These are phyloP conservation scores for Ectemnius cavifrons DNA, from an alignment of 2,888 invertebrate genomes.

Conservation along the genomic window DNA sequence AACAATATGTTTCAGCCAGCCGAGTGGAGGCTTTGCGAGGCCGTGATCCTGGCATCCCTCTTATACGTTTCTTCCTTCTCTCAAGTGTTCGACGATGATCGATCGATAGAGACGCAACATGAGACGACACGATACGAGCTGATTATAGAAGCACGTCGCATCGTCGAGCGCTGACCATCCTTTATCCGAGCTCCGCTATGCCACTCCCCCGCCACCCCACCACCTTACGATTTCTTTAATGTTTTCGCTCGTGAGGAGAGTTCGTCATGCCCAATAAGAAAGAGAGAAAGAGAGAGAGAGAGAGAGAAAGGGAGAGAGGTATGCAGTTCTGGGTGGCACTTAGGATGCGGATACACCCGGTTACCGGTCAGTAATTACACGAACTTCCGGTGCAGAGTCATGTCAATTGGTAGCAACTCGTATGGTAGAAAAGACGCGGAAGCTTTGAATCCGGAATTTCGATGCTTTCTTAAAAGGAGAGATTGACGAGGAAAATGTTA, in stretches of 20 bases:
- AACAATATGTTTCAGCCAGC: constrained; percentile 74
- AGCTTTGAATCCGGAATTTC: constrained; percentile 45
- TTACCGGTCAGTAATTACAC: constrained; percentile 55
- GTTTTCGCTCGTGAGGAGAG: constrained; percentile 70
- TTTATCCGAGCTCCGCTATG: constrained; percentile 20
- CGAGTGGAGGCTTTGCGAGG: constrained; percentile 76
- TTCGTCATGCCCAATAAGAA: constrained; percentile 68
- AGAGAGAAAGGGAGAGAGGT: constrained; percentile 73
- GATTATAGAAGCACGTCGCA: constrained; percentile 40
- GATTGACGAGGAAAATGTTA: background rate
- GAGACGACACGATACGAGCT: constrained; percentile 3
- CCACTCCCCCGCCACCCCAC: constrained; percentile 32
- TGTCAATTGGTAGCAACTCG: too few relatives aligned
- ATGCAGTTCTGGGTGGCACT: constrained; percentile 78
- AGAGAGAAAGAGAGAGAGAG: constrained; percentile 57
- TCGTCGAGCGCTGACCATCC: constrained; percentile 66
- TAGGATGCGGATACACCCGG: constrained; percentile 74
- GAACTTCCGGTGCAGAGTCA: constrained; percentile 53
- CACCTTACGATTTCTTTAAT: constrained; percentile 49
- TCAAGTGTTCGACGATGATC: constrained; percentile 60
- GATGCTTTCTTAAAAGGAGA: constrained; percentile 8
- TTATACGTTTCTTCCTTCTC: constrained; percentile 52
- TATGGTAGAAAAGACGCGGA: background rate
- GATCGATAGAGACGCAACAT: background rate
- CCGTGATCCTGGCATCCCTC: constrained; percentile 65